Base-by-base conservation (phyloP, 2,888 invertebrate genomes). In the Sinelater perroti region DNA sequence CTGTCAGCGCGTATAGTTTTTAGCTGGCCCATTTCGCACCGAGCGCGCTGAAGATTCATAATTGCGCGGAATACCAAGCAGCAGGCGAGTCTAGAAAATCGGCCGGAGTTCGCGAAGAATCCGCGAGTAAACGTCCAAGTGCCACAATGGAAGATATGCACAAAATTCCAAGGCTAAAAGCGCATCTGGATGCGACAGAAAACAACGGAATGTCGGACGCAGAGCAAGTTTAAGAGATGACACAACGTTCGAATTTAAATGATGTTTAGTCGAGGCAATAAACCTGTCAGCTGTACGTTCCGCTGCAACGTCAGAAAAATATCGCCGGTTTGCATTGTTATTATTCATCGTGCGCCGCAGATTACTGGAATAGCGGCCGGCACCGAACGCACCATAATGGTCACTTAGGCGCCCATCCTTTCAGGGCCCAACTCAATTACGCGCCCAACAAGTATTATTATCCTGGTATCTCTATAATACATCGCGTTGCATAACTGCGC, bases 181-280 rank as follows among this genome's bases (percentile, higher is more conserved):
- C 64, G 67, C 65, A 65, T 65, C 63, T 67, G 65, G 64, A 65
- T 65, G 66, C 63, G 61, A 67, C 63, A 65, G 55, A 61, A 63
- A 63, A 67, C 66, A 67, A 68, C 65, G 67, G 68, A 67, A 69
- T 64, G 69, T 68, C 67, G 66, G 66, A 66, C 64, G 67, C 65
- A 60, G 68, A 66, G 68, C 68, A 65, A 66, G 66, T 70, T 70
- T 67, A 66, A 69, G 69, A 72, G 70, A 73, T 73, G 73, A 72
- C 72, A 72, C 71, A 71, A 72, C 71, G 72, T 64, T 72, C 73
- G 74, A 73, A 73, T 74, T 75, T 74, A 75, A 75, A 75, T 74
- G 73, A 75, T 75, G 74, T 73, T 71, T 69, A 67, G 71, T 67
- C 70, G 66, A 67, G 64, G 73, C 75, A 74, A 74, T 75, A 75